Conservation (phyloP, 37 sponge, comb jelly and placozoan genomes). For the Diacarnus erythraeanus region DNA sequence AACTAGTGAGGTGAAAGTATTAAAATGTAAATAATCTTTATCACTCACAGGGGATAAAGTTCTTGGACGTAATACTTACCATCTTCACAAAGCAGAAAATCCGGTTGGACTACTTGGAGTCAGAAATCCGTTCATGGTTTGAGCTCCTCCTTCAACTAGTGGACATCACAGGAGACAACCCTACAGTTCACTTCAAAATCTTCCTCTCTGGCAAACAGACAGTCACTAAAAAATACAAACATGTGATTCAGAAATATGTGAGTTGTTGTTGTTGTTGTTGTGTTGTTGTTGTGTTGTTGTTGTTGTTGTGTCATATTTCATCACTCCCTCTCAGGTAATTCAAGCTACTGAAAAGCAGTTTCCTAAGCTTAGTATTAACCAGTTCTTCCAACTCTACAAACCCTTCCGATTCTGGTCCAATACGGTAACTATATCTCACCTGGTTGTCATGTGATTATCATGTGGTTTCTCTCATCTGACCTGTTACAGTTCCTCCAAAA, state of each 20-base stretch:
- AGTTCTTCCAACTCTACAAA: slow-evolving; percentile 53
- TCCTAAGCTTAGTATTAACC: slow-evolving; percentile 11
- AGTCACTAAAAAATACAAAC: slow-evolving; percentile 19
- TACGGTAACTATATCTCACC: not conserved
- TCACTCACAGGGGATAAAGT: slow-evolving; percentile 38
- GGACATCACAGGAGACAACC: slow-evolving; percentile 28
- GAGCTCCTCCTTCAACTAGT: slow-evolving; percentile 39
- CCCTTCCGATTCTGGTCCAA: slow-evolving; percentile 39
- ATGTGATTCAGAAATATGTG: slow-evolving; percentile 19
- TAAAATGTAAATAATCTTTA: not conserved
- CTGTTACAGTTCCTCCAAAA: slow-evolving; percentile 37
- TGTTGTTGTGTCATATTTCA: not conserved
- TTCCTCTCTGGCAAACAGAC: slow-evolving; percentile 6
- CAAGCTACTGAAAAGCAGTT: slow-evolving; percentile 22
- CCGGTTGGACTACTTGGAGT: not conserved
- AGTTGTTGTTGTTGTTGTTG: not conserved
- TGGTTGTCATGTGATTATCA: not conserved
- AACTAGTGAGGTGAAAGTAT: not conserved
- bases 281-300: not conserved
- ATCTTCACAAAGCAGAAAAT: slow-evolving; percentile 16
- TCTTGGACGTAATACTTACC: slow-evolving; percentile 22
- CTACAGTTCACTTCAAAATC: slow-evolving; percentile 9
- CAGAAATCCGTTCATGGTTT: slow-evolving; percentile 32
- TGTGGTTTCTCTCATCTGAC: not conserved
- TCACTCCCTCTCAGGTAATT: slow-evolving; percentile 22